Base-by-base conservation (phyloP, 2,888 invertebrate genomes). In the Monoplex corrugatus region DNA sequence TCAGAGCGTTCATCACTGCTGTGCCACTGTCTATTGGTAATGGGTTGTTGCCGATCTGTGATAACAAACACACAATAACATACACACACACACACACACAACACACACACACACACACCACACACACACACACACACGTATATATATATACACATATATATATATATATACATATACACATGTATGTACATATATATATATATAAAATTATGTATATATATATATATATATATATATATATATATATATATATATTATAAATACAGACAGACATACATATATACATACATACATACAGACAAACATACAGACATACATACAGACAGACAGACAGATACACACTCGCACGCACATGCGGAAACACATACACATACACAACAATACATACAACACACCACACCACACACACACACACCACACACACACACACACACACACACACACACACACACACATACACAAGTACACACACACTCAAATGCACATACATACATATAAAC, bases 1-100 rank as follows among this genome's bases (percentile, higher is more conserved):
- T 44, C 8, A 91, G 75, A 19, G 84, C 72, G 35, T 57, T 87
- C 13, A 91, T 50, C 13, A 92, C 80, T 10, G 82, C 68, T 50
- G 88, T 87, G 16, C 90, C 90, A 28, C 91, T 91, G 19, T 91
- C 90, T 38, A 87, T 88, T 8, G 90, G 87, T 23, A 92, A 40
- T 28, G 91, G 92, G 45, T 92, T 92, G 44, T 87, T 89, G 16
- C 83, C 80, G 38, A 89, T 85, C 89, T 89, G 63, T 0, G n/a
- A n/a, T n/a, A n/a, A n/a, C n/a, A n/a, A 84, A 83, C 44, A 82
- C 44, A 45, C n/a, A 45, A 72, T 28, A 28, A 8, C 72, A 3
- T 10, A 32, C 10, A 8, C n/a, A 68, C 1, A 32, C 72, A 1
- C 32, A 32, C n/a, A 19, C n/a, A 72, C 72, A 78, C 16, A 32